These are phyloP conservation scores for Gobio occitaniae DNA, from an alignment of 2,797 vertebrate genomes.

Conservation along the genomic window DNA sequence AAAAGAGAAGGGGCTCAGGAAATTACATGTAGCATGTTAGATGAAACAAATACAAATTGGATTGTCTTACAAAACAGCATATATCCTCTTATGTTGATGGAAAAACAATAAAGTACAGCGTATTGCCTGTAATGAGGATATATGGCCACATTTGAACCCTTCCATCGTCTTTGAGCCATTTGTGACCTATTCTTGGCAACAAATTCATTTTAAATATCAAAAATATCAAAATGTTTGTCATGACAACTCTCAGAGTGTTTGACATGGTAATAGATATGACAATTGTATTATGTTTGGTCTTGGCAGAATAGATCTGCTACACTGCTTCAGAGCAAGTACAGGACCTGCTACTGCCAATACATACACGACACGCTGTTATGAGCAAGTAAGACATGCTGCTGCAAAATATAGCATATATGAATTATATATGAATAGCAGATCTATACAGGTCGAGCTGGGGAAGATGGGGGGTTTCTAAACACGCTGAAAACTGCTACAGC, in stretches of 20 bases:
- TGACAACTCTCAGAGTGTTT: neutral
- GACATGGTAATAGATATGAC: neutral
- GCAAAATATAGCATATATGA: neutral
- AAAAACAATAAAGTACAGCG: neutral
- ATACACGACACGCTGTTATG: neutral
- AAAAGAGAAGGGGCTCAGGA: conserved; percentile 10
- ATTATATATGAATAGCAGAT: neutral
- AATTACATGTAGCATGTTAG: conserved; percentile 19
- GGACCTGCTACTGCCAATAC: neutral
- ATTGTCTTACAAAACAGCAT: neutral
- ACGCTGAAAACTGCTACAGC: neutral
- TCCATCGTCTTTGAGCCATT: neutral
- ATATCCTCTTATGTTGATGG: neutral
- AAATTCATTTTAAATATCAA: neutral
- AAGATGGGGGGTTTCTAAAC: neutral
- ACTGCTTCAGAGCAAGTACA: neutral
- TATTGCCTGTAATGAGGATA: neutral
- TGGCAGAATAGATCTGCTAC: neutral
- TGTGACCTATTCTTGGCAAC: neutral
- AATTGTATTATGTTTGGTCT: neutral
- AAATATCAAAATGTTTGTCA: neutral
- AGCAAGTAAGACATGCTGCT: neutral
- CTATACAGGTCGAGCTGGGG: neutral
- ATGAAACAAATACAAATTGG: conserved; percentile 12
- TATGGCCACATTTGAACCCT: neutral